Base-by-base conservation (phyloP, 2,797 vertebrate genomes). In the Gadopsis bispinosus region DNA sequence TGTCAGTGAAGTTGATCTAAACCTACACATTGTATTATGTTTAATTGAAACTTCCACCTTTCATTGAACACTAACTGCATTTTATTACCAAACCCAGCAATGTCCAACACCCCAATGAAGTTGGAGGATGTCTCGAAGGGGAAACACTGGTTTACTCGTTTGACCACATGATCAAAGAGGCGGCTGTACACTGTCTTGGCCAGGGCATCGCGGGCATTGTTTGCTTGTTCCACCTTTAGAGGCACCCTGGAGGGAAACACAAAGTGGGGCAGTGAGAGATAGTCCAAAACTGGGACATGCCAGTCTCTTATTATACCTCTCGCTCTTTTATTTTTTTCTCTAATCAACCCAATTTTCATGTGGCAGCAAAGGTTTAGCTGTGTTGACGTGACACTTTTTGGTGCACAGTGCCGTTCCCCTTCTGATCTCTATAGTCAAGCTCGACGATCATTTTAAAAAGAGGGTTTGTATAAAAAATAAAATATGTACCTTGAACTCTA, bases 101-200 rank as follows among this genome's bases (percentile, higher is more conserved):
- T 99, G 93, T 99, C 98, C 89, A 99, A 91, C 79, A 99, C 98
- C 4, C 98, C 98, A 64, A 99, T 99, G 92, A 99, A 99, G 94
- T 93, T 97, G 60, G 95, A 95, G 13, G 98, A 99, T 0, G 94
- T 95, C 90, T 98, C 91, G 79, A 99, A 99, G 37, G 98, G 98
- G 87, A 99, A 99, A 88, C 98, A 99, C 73, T 97, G 96, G 92
- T 99, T 99, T 58, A 99, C 98, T 67, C 98, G 95, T 81, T 96
- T 97, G n/a, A 99, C 98, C 87, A 99, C 98, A 0, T 99, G 98
- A 91, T 99, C 98, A 59, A 99, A 99, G 66, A 99, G 97, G 55
- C 97, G 95, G 91, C 98, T 99, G 75, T 99, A 99, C 41, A 99
- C 96, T 0, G 97, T 97, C 94, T 99, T 99, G 85, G 98, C 98